A percentile compares a stretch with the other conserved stretches of the same genome.
These are phyloP conservation scores for Thalassophryne amazonica DNA, from an alignment of 2,797 vertebrate genomes.

Conservation along the genomic window DNA sequence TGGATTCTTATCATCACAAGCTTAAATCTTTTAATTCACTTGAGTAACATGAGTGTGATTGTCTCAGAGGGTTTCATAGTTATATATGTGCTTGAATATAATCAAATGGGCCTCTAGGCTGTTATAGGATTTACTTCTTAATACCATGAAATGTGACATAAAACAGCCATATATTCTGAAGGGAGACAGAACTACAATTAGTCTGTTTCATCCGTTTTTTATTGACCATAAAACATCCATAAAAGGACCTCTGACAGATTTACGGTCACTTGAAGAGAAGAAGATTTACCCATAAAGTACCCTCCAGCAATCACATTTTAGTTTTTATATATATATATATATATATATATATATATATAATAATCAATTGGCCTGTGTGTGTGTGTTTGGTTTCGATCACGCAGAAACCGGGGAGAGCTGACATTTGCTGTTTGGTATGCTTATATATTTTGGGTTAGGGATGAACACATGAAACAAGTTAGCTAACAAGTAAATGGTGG, in stretches of 20 bases:
- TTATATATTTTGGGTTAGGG: no score
- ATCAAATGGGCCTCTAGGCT: no score
- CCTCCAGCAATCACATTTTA: background rate
- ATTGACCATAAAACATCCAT: slow-evolving; percentile 16
- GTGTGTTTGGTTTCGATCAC: no score
- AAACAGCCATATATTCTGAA: slow-evolving; percentile 20
- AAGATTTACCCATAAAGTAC: slow-evolving; percentile 6
- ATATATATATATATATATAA: no score
- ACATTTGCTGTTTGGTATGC: no score
- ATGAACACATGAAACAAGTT: no score
- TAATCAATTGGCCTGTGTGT: no score
- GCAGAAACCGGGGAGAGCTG: no score
- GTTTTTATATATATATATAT: no score
- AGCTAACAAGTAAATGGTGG: no score
- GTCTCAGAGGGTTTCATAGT: slow-evolving; percentile 35
- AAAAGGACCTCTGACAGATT: slow-evolving; percentile 11
- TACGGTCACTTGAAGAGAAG: slow-evolving; percentile 10
- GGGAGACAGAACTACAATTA: slow-evolving; percentile 13
- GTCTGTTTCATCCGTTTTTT: slow-evolving; percentile 28
- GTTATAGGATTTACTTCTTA: no score
- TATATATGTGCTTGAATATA: slow-evolving; percentile 37
- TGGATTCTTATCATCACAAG: slow-evolving; percentile 30
- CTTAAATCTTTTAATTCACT: slow-evolving; percentile 26
- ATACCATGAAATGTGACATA: no score
- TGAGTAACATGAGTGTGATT: slow-evolving; percentile 30